Conservation (phyloP, 2,888 invertebrate genomes). For the Pammene aurita region DNA sequence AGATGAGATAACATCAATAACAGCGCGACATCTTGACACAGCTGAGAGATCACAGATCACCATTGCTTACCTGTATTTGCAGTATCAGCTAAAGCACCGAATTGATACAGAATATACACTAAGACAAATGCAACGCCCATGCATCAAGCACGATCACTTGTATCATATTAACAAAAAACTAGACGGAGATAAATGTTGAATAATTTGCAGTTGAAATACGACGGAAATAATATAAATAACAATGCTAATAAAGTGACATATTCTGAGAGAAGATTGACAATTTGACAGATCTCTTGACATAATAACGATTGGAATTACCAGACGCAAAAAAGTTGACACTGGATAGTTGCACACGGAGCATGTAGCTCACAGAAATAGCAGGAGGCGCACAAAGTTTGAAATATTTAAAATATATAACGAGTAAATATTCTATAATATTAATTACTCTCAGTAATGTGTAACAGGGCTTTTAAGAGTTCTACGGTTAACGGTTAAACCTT, state of each 20-base stretch:
- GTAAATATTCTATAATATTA: too few species aligned
- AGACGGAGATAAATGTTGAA: conserved; percentile 5
- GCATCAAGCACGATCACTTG: conserved; percentile 27
- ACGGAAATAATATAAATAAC: conserved; percentile 41
- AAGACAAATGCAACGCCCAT: conserved; percentile 35
- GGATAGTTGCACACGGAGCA: neutral
- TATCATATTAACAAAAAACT: conserved; percentile 31
- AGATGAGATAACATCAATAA: conserved; percentile 36
- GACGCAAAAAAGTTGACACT: conserved; percentile 3
- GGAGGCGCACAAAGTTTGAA: too few species aligned
- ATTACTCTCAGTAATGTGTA: too few species aligned
- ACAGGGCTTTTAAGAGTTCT: too few species aligned
- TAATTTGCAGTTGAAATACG: conserved; percentile 34
- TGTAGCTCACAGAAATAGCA: too few species aligned
- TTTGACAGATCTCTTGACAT: conserved; percentile 33
- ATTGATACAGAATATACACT: conserved; percentile 12
- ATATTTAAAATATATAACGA: too few species aligned
- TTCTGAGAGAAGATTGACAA: neutral
- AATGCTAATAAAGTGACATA: conserved; percentile 34
- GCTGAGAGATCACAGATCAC: conserved; percentile 34
- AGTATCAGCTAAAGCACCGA: conserved; percentile 21
- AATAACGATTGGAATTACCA: conserved; percentile 14
- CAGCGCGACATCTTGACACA: conserved; percentile 39
- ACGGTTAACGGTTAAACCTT: too few species aligned
- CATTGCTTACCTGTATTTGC: conserved; percentile 39